Evolutionary conservation across 2,797 vertebrate species (phyloP), one percentile per base, ranked within the genome.

Genomic region (Ibycter americanus): DNA sequence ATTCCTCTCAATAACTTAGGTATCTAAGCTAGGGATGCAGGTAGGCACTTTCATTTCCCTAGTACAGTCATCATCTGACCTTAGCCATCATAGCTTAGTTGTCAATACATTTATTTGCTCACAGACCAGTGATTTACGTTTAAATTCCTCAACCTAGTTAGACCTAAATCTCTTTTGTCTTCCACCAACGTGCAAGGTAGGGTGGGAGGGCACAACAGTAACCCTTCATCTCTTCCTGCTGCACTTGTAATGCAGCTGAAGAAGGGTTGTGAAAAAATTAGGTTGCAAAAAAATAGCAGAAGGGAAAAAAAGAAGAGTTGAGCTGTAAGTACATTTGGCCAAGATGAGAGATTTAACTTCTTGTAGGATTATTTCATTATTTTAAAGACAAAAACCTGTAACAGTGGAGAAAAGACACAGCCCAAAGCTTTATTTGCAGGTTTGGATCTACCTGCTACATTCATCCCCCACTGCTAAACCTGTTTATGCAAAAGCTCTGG

Each of bases 321-420:
- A 68, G 49, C 19, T 49, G 3, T 8, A 52, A 84, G 8, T 18
- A 59, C 14, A 5, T 9, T 47, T 1, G 2, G 12, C 4, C 8
- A 20, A 81, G 47, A 47, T 1, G 6, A 58, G 27, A 89, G 6
- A 36, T n/a, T 59, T 82, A 52, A 58, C 6, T 68, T 56, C 21
- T 7, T 7, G 4, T 18, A 26, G 25, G 15, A 65, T 74, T 78
- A 31, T 52, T 62, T 83, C 2, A 21, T 62, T 73, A 25, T n/a
- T 79, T 77, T 47, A 36, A 73, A 70, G 23, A 58, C 5, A 20
- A 49, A 77, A 90, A 47, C 4, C 3, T 73, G 18, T 38, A 73
- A 27, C 21, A 36, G 4, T 22, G 6, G 16, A 54, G 32, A 92
- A 10, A 0, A 0, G 11, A 61, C 14, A 77, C 15, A 51, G 3